phyloP scores from a whole-genome alignment of 2,113 vertebrate species.

The Dolichallabes microphthalmus region DNA sequence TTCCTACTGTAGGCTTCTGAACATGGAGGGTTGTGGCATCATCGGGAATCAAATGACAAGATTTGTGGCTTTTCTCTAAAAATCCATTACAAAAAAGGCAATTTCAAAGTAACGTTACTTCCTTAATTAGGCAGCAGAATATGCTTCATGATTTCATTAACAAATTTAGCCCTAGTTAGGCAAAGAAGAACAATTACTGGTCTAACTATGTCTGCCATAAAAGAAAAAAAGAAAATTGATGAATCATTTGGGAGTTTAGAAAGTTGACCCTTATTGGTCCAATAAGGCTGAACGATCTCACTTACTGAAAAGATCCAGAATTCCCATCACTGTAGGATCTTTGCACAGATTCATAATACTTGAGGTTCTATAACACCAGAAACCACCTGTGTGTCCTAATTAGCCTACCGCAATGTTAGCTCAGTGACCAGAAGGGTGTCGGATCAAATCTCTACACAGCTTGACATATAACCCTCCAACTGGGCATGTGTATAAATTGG shows the following conservation, averaged over 20 bases:
- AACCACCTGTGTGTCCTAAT: background rate
- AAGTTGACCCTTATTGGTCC: background rate
- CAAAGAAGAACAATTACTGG: background rate
- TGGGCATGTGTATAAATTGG: background rate
- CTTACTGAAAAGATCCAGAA: background rate
- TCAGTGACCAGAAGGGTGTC: background rate
- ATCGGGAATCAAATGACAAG: background rate
- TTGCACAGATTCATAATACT: constrained; percentile 1
- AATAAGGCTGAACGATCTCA: background rate
- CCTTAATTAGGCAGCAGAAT: background rate
- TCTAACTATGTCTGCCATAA: background rate
- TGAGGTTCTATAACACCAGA: background rate
- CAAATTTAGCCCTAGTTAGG: background rate
- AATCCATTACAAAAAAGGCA: background rate
- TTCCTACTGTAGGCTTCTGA: background rate
- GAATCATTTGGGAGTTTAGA: background rate
- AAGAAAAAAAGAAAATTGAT: background rate
- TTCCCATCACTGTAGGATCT: background rate
- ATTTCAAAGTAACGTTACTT: background rate
- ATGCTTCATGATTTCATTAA: background rate
- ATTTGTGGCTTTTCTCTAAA: background rate
- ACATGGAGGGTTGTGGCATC: background rate
- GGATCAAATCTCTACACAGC: constrained; percentile 15
- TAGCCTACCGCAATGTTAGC: background rate
- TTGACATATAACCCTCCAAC: background rate